Percentiles rank a stretch among this genome's conserved stretches.
phyloP scores from a whole-genome alignment of 2,113 vertebrate genomes.

The Echinops telfairi region DNA sequence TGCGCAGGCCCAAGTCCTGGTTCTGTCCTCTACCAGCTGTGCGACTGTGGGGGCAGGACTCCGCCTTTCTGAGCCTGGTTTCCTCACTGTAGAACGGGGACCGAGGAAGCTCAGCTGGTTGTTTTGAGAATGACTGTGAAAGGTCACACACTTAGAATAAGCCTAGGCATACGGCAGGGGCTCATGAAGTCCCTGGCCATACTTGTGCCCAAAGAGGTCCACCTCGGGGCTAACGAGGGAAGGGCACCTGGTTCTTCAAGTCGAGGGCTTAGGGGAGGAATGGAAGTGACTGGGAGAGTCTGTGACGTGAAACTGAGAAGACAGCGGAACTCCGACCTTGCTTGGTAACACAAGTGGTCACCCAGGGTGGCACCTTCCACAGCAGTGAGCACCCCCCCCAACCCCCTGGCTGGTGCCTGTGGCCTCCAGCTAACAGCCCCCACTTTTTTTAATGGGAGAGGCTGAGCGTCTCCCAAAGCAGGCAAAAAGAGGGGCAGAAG shows the following conservation, averaged over 20 bases:
- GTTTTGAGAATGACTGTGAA: background rate
- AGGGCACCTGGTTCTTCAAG: background rate
- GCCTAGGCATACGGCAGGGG: background rate
- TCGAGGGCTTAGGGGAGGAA: background rate
- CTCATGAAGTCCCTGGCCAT: fast-evolving
- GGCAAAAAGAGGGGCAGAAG: no score
- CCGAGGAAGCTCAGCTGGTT: background rate
- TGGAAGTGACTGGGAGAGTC: background rate
- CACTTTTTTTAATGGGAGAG: no score
- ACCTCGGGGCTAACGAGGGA: background rate
- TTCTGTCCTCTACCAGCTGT: background rate
- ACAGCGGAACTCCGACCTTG: background rate
- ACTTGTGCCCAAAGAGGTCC: background rate
- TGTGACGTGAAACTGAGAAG: background rate
- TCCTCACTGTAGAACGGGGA: slow-evolving; percentile 10
- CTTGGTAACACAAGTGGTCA: background rate
- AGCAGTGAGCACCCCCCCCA: no score
- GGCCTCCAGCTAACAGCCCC: background rate
- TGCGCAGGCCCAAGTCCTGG: background rate
- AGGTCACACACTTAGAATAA: background rate
- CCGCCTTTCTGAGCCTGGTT: background rate
- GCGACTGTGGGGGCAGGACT: background rate
- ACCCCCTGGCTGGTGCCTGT: background rate
- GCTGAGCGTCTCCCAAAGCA: no score
- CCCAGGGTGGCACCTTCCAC: background rate